Base-by-base conservation (phyloP, 2,888 invertebrate species). In the Noctua pronuba region DNA sequence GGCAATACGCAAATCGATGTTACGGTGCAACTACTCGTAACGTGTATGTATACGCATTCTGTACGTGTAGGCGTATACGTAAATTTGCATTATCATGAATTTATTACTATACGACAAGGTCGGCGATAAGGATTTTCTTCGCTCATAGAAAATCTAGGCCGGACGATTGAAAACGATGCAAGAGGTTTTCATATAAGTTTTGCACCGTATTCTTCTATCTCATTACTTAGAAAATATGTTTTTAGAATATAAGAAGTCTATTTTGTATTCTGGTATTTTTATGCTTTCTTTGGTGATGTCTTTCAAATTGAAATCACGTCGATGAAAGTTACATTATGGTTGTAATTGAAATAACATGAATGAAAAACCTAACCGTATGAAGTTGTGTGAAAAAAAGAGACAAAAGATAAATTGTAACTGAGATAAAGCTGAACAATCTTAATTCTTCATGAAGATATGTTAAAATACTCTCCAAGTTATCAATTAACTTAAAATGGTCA, bases 91-190 rank as follows among this genome's bases (percentile, higher is more conserved):
- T 86, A 85, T 82, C 69, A 81, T 84, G 84, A 76, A 83, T 84
- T 84, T 84, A 84, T 86, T 84, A 85, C 84, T 80, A 86, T 73
- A 84, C 80, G 84, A 86, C 84, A 83, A 85, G 84, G 84, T 83
- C 84, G 76, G 55, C 75, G 84, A 85, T 85, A 85, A 85, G 84
- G 28, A 80, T 85, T 85, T 85, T 86, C 84, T 86, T 80, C 72
- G 80, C 84, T 74, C 86, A 69, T 80, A 86, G 74, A 86, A 85
- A 85, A 86, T 84, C 67, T 85, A 85, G 87, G 80, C 87, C 84
- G 84, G 62, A 60, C 66, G 67, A 80, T 73, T 84, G 86, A 84
- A 80, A 72, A 44, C 68, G 70, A 69, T 41, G 86, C 46, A 58
- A 62, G 31, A 68, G 70, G 60, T 71, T 86, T 79, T 71, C 55